phyloP scores from a whole-genome alignment of 2,797 vertebrate species.

The Trichosurus vulpecula region DNA sequence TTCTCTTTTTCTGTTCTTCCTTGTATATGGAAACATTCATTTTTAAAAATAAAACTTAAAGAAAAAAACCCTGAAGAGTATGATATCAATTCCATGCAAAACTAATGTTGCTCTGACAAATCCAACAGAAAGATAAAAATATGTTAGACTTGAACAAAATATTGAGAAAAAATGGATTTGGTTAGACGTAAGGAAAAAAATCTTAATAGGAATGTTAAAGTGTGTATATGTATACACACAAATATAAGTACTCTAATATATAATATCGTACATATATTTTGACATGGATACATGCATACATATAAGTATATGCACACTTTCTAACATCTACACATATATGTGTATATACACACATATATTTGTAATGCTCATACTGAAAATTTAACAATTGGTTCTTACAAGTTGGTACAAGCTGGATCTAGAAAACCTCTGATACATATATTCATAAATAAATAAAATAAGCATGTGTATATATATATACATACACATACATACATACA shows the following conservation, averaged over 20 bases:
- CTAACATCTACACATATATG: too few relatives aligned
- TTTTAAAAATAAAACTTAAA: not conserved
- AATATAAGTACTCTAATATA: not conserved
- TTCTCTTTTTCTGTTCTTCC: not conserved
- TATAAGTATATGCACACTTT: too few relatives aligned
- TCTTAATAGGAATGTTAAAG: not conserved
- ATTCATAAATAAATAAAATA: too few relatives aligned
- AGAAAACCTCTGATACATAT: too few relatives aligned
- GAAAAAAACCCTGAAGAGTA: not conserved
- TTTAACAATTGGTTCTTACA: not conserved
- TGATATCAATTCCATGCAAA: not conserved
- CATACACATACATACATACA: too few relatives aligned
- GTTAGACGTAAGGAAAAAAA: not conserved
- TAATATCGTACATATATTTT: not conserved
- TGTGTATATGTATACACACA: not conserved
- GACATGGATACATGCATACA: not conserved
- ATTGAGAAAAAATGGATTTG: not conserved
- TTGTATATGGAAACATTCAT: not conserved
- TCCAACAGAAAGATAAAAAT: not conserved
- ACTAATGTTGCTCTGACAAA: not conserved
- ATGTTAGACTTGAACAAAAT: not conserved
- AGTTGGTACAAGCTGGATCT: not conserved
- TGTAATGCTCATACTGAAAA: not conserved
- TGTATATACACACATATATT: too few relatives aligned
- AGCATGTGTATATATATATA: too few relatives aligned